Evolutionary conservation across 1,140 invertebrate genomes (phyloP).

Genomic region (Monomorium pharaonis): DNA sequence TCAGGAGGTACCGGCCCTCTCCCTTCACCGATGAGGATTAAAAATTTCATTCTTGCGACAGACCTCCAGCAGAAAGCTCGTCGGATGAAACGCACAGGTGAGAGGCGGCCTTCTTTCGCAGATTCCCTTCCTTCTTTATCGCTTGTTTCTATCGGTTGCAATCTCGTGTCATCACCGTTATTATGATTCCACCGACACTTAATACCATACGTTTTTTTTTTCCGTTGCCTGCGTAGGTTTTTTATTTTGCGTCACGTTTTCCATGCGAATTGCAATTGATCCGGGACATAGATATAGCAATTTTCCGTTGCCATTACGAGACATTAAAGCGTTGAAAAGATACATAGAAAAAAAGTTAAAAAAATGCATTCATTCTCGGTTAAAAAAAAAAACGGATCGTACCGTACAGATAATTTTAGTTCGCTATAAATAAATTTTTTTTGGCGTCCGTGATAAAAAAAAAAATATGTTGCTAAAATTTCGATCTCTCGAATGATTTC

Average conservation of each 20-base stretch:
- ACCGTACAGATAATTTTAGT: not conserved
- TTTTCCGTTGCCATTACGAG: not conserved
- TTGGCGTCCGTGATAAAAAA: not conserved
- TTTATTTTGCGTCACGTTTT: not conserved
- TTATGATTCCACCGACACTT: slow-evolving; percentile 3
- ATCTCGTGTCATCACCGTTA: slow-evolving; percentile 8
- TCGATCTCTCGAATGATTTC: not conserved
- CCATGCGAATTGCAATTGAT: not conserved
- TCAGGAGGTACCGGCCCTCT: not conserved
- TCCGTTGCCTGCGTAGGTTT: not conserved
- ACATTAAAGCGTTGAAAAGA: not conserved
- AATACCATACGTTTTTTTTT: slow-evolving; percentile 2
- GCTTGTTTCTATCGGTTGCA: slow-evolving; percentile 1
- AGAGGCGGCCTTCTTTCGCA: slow-evolving; percentile 20
- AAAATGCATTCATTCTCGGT: not conserved
- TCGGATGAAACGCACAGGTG: not conserved
- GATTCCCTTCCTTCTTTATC: not conserved
- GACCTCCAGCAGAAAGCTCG: slow-evolving; percentile 1
- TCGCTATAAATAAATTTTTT: slow-evolving; percentile 9
- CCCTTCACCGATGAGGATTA: not conserved
- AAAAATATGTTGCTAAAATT: not conserved
- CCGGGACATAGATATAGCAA: not conserved
- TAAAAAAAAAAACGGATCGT: not conserved
- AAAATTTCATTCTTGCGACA: slow-evolving; percentile 26
- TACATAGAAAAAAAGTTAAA: not conserved